Evolutionary conservation across 2,888 invertebrate genomes (phyloP).

Genomic region (Baccha elongata): DNA sequence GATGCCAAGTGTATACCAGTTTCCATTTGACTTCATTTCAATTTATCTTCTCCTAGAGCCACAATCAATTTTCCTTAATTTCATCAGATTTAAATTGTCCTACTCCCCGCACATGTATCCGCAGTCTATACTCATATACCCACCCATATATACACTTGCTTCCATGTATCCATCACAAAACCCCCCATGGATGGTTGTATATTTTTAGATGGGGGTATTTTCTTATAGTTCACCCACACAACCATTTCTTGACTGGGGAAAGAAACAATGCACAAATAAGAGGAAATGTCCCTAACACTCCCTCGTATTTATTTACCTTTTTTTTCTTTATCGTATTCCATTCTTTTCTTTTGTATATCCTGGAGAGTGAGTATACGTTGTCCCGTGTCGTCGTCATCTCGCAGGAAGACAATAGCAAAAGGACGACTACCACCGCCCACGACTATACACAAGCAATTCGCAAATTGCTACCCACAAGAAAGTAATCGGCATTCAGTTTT

Average conservation of each 20-base stretch:
- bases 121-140: neutral
- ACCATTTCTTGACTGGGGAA: conserved; percentile 55
- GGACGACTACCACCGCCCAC: conserved; percentile 63
- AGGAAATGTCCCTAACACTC: conserved; percentile 70
- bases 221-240: conserved; percentile 59
- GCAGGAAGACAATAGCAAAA: conserved; percentile 55
- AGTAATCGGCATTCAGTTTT: conserved; percentile 69
- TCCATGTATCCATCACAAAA: conserved; percentile 10
- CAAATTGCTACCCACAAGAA: conserved; percentile 67
- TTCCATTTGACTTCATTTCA: conserved; percentile 74
- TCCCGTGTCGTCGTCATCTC: conserved; percentile 32
- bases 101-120: conserved; percentile 33
- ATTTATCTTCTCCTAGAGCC: conserved; percentile 73
- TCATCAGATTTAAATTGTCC: conserved; percentile 72
- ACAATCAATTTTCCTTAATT: conserved; percentile 74
- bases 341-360: conserved; percentile 40
- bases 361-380: conserved; percentile 38
- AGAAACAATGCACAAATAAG: conserved; percentile 67
- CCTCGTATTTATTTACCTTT: conserved; percentile 61
- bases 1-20: conserved; percentile 66
- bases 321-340: conserved; percentile 30
- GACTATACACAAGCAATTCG: conserved; percentile 65
- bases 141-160: neutral
- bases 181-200: neutral
- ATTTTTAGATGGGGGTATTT: neutral